Conservation (phyloP, 2,113 vertebrate species). For the Melanostigma gelatinosum region DNA sequence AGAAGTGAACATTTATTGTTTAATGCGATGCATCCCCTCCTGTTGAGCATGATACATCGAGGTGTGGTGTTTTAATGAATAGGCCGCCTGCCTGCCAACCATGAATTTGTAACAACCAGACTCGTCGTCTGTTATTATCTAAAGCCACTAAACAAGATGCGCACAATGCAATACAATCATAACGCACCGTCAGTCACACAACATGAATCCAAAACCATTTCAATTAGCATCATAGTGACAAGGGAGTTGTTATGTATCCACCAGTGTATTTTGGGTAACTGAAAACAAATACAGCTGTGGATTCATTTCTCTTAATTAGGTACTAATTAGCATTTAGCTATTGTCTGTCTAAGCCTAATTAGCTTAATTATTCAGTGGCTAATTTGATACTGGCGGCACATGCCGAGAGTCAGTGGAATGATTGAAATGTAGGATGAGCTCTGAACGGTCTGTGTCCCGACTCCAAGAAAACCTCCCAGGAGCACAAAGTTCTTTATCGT, state of each 20-base stretch:
- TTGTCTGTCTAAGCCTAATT: slow-evolving; percentile 77
- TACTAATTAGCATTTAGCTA: slow-evolving; percentile 75
- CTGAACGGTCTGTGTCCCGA: slow-evolving; percentile 45
- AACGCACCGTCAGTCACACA: slow-evolving; percentile 54
- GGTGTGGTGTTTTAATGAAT: slow-evolving; percentile 21
- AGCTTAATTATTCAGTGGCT: slow-evolving; percentile 73
- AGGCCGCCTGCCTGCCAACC: not conserved
- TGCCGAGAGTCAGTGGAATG: slow-evolving; percentile 50
- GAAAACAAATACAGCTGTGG: slow-evolving; percentile 74
- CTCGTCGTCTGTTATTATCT: slow-evolving; percentile 17
- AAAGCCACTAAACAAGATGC: slow-evolving; percentile 42
- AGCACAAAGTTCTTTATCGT: slow-evolving; percentile 1
- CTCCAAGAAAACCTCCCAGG: slow-evolving; percentile 36
- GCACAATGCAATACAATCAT: slow-evolving; percentile 31
- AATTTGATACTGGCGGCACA: slow-evolving; percentile 66
- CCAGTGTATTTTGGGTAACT: slow-evolving; percentile 58
- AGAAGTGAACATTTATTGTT: not conserved
- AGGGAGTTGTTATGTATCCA: slow-evolving; percentile 58
- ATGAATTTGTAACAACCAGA: slow-evolving; percentile 26
- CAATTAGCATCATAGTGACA: slow-evolving; percentile 57
- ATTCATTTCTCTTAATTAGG: slow-evolving; percentile 76
- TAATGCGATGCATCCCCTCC: not conserved
- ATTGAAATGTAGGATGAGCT: slow-evolving; percentile 63
- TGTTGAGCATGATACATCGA: not conserved
- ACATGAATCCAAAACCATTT: slow-evolving; percentile 53